phyloP scores from a whole-genome alignment of 2,888 invertebrate genomes.

The Siphlonurus alternatus region DNA sequence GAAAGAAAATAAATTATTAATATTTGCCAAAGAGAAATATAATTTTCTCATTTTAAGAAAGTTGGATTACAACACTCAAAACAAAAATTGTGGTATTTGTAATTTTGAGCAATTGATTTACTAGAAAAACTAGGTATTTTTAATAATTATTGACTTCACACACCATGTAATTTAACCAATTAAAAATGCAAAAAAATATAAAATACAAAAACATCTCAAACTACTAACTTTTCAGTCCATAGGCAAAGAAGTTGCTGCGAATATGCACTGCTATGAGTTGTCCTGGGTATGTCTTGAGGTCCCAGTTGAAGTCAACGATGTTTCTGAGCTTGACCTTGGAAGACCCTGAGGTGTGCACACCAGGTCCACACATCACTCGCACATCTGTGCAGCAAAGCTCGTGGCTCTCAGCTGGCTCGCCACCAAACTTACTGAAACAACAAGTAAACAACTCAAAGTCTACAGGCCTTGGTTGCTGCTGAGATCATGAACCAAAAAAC shows the following conservation, averaged over 20 bases:
- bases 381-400: conserved; percentile 4
- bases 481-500: too few relatives aligned
- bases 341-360: conserved; percentile 34
- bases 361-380: conserved; percentile 3
- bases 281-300: conserved; percentile 69
- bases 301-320: conserved; percentile 88
- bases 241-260: conserved; percentile 72
- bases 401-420: not conserved
- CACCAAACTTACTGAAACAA: not conserved
- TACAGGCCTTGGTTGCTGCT: too few relatives aligned
- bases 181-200: too few relatives aligned
- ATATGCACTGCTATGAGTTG: conserved; percentile 78
- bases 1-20: not conserved
- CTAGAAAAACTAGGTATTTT: too few relatives aligned
- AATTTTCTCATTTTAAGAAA: too few relatives aligned
- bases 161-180: too few relatives aligned
- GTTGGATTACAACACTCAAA: too few relatives aligned
- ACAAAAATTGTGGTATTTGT: too few relatives aligned
- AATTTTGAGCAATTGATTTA: not conserved
- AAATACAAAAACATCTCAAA: too few relatives aligned
- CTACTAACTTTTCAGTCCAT: conserved; percentile 73
- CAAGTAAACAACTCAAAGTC: too few relatives aligned
- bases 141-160: conserved; percentile 5
- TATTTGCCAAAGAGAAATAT: conserved; percentile 5
- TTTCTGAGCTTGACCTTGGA: conserved; percentile 81